Percentiles rank a stretch among this genome's conserved stretches.
phyloP scores from a whole-genome alignment of 2,797 vertebrate species.

The Poliocrania exsul region DNA sequence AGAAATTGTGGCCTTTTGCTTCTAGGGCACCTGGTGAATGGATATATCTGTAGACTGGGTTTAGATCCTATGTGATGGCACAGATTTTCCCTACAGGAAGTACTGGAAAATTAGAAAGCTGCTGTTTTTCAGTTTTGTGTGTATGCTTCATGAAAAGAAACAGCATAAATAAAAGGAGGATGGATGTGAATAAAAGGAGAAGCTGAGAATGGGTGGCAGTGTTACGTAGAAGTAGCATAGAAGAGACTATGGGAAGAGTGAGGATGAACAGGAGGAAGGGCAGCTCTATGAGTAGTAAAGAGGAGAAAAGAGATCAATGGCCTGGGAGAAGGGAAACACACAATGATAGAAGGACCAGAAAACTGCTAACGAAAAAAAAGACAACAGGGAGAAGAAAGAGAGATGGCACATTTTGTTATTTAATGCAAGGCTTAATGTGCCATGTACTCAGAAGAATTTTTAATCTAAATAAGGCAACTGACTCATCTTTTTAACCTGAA shows the following conservation, averaged over 20 bases:
- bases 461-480: neutral
- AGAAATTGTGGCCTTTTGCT: neutral
- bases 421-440: neutral
- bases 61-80: neutral
- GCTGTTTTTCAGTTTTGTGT: neutral
- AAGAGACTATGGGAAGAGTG: neutral
- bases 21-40: neutral
- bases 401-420: neutral
- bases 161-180: neutral
- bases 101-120: neutral
- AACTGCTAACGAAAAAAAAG: neutral
- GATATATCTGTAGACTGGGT: neutral
- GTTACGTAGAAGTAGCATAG: neutral
- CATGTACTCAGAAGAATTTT: neutral
- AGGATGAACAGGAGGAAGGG: neutral
- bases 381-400: neutral
- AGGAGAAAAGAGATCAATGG: neutral
- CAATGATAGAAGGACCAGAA: neutral
- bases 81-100: neutral
- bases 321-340: neutral
- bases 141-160: neutral
- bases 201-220: neutral
- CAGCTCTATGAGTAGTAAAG: neutral
- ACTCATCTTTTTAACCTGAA: slow-evolving; percentile 20
- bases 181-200: neutral